Evolutionary conservation across 2,113 vertebrate species (phyloP), one percentile per base, ranked within the genome.

Genomic region (Ciconia maguari): DNA sequence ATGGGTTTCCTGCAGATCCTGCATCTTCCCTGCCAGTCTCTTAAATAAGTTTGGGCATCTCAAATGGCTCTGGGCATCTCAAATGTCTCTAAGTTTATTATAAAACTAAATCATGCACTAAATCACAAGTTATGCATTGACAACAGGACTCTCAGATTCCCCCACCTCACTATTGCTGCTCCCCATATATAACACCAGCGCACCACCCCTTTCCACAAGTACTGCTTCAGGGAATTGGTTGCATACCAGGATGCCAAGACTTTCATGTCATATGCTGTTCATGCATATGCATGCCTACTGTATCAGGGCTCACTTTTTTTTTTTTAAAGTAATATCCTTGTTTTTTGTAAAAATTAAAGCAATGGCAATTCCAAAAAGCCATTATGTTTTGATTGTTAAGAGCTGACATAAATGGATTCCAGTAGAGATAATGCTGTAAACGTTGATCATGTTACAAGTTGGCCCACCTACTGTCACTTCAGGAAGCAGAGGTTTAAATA

Each of bases 401-500:
- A 93, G 41, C 52, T 89, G 74, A 74, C 69, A 90, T 44, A 82
- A 91, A 91, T 88, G 60, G 44, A 79, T 81, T 96, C 84, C 82
- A 91, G 76, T 65, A 83, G 85, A 91, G 90, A 96, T 87, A 95
- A 94, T 87, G 60, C 17, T 62, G 18, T 75, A 92, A 96, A 79
- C 75, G 74, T 20, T 92, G 89, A 90, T 96, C 70, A 87, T 71
- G 76, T 93, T 83, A 55, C 78, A 78, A 76, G 75, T 54, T 96
- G 82, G 92, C 70, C 77, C 92, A 94, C 92, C 84, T 96, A 83
- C 95, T 83, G 48, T 34, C 65, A 68, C 41, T 62, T 90, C 80
- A 81, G 79, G 82, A 96, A 92, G 60, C 69, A 89, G 34, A 82
- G n/a, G 61, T 83, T 95, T 97, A 95, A 94, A 94, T 91, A 96